Base-by-base conservation (phyloP, 2,797 vertebrate species). In the Scolopax rusticola region DNA sequence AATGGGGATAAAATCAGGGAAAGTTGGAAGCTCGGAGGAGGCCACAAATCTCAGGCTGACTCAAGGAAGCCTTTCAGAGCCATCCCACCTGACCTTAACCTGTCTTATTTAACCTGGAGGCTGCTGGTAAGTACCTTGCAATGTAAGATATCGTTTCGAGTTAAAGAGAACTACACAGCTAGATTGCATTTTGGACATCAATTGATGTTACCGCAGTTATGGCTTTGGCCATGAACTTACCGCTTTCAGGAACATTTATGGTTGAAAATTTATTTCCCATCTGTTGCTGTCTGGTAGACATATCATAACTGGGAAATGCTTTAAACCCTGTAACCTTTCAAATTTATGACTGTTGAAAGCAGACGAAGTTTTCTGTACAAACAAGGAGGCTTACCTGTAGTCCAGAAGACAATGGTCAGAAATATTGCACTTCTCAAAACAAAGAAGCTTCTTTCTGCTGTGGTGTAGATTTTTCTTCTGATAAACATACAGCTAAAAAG, bases 261-360 rank as follows among this genome's bases (percentile, higher is more conserved):
- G 85, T 76, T 87, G 5, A n/a, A 91, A 89, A 40, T 93, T 95
- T 84, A 97, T 96, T 91, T 74, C 70, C 85, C 94, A 96, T 84
- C 79, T 95, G 90, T 94, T 97, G 89, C 76, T 92, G 89, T 43
- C 70, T 95, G 70, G 64, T 96, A 86, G 87, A 76, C 18, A 4
- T 53, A 63, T 61, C 90, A 38, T 75, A 93, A 85, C 69, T 90
- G 60, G 92, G 67, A 86, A 93, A 85, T 41, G 86, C 48, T 73
- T 96, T 93, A 89, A 91, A 84, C 30, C 59, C 87, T 36, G n/a
- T 68, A 84, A 57, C 75, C 71, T 76, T 90, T 78, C 24, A 11
- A 25, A 20, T 88, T 68, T 85, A 24, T n/a, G 47, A 56, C 41
- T 76, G 11, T 48, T 59, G 54, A 84, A 92, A 90, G 50, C 41